Percentiles rank a stretch among this genome's conserved stretches.
phyloP scores from a whole-genome alignment of 2,113 vertebrate species.

The Callospermophilus lateralis region DNA sequence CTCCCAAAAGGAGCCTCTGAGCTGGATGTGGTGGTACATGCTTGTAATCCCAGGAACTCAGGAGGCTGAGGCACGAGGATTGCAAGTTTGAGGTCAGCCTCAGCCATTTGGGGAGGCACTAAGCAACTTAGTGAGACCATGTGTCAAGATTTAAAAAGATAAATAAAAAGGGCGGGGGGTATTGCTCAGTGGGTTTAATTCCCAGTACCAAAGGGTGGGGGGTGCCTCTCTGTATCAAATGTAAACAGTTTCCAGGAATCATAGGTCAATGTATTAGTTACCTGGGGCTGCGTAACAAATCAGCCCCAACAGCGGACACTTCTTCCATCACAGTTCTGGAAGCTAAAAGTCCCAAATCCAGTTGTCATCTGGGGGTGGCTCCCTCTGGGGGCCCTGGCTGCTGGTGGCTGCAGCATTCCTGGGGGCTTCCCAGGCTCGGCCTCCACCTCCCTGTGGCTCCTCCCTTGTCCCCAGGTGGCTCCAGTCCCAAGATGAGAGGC shows the following conservation, averaged over 20 bases:
- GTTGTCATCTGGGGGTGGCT: background rate
- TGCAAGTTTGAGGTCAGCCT: no score
- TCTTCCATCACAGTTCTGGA: background rate
- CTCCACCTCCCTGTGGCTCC: background rate
- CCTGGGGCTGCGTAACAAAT: background rate
- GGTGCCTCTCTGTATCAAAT: background rate
- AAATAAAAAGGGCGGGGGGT: no score
- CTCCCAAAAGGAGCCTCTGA: conserved; percentile 5
- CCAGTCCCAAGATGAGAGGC: background rate
- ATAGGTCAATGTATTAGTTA: background rate
- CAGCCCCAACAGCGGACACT: background rate
- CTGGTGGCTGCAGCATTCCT: background rate
- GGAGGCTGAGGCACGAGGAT: no score
- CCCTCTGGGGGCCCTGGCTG: background rate
- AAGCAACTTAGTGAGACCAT: no score
- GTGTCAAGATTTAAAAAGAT: no score
- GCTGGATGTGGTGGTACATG: no score
- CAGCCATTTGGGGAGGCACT: no score
- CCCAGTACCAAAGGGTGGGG: no score
- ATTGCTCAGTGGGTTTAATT: no score
- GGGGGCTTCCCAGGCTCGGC: background rate
- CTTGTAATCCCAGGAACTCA: no score
- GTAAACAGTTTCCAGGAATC: background rate
- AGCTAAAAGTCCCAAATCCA: background rate
- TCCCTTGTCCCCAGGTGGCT: background rate